Evolutionary conservation across 2,888 invertebrate genomes (phyloP), one percentile per base, ranked within the genome.

Genomic region (Periphyllus acericola): DNA sequence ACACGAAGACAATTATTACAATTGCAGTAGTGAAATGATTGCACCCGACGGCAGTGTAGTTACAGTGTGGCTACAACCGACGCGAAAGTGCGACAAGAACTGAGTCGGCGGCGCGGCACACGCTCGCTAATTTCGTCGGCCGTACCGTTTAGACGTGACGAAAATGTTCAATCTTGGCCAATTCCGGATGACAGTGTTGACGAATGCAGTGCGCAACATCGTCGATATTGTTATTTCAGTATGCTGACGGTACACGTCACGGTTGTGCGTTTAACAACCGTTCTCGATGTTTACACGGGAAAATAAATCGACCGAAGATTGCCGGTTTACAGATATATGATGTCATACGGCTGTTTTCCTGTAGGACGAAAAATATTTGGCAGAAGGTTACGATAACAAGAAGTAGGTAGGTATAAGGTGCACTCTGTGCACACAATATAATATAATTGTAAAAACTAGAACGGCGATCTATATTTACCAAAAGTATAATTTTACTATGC

Each of bases 51-150:
- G 6, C 55, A 25, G 55, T n/a, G 32, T 21, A 0, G 32, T 19
- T 21, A n/a, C n/a, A n/a, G n/a, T n/a, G n/a, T n/a, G n/a, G 52
- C 25, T 34, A 11, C 68, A 11, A 29, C 72, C 55, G 52, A 52
- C 78, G 34, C 66, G 66, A 71, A 32, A 34, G 78, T 68, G 68
- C 46, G 78, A 71, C 76, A 21, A 84, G 25, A 36, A 84, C 85
- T 85, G 85, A 68, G 68, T 19, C n/a, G 75, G 11, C 40, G 29
- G 21, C 14, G 11, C 40, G 29, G 21, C 14, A 46, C 14, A 46
- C 52, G 55, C 1, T 34, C 21, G 14, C 78, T 52, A 32, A 78
- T 78, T 55, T 55, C 52, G 78, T 52, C 32, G 46, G 34, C 32
- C 72, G 21, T 9, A 34, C 17, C 34, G 6, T 34, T 60, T 46